These are phyloP conservation scores for Hymenochirus boettgeri DNA, from an alignment of 2,113 vertebrate species.

Conservation along the genomic window DNA sequence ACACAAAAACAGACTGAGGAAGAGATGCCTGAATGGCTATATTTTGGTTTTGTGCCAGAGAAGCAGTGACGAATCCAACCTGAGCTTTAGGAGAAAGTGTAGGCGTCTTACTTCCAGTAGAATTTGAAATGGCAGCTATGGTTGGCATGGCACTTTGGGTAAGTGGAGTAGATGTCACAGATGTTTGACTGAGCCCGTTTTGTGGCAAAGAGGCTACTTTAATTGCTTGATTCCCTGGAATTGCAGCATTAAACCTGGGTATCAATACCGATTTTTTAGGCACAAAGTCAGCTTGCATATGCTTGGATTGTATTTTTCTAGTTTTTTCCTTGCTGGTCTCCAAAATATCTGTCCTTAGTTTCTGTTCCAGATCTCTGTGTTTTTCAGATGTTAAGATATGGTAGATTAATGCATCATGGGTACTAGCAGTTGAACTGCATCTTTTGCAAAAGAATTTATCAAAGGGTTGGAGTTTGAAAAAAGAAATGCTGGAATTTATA, in stretches of 20 bases:
- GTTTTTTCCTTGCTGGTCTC: conserved; percentile 62
- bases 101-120: conserved; percentile 51
- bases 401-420: conserved; percentile 81
- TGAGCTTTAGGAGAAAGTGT: conserved; percentile 45
- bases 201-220: conserved; percentile 58
- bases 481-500: conserved; percentile 5
- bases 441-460: conserved; percentile 82
- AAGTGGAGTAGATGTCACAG: conserved; percentile 40
- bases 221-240: conserved; percentile 47
- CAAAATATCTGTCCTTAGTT: conserved; percentile 76
- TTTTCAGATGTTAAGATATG: conserved; percentile 82
- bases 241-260: conserved; percentile 31
- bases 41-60: conserved; percentile 51
- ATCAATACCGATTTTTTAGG: conserved; percentile 33
- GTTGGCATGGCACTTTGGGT: conserved; percentile 40
- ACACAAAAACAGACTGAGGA: conserved; percentile 61
- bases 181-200: conserved; percentile 53
- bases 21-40: conserved; percentile 52
- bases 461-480: conserved; percentile 39
- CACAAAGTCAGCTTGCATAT: conserved; percentile 55
- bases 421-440: conserved; percentile 73
- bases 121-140: conserved; percentile 42
- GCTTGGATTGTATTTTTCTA: conserved; percentile 57
- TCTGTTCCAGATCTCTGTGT: conserved; percentile 79
- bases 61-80: conserved; percentile 63